Conservation (phyloP, 2,888 invertebrate genomes). For the Trichogramma dendrolimi region DNA sequence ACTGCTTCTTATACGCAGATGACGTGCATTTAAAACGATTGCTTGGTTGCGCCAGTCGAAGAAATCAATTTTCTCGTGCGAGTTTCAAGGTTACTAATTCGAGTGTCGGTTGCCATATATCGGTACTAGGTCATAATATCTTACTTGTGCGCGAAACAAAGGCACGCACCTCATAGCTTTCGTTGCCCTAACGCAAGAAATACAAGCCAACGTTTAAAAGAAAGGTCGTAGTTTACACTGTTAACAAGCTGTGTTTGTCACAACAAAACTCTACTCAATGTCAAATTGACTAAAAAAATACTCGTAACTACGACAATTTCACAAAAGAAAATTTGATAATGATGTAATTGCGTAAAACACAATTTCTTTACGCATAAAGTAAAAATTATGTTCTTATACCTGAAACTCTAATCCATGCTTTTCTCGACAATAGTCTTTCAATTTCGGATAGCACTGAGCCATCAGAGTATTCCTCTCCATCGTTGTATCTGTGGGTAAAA, state of each 20-base stretch:
- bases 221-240: too few species aligned
- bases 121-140: background rate
- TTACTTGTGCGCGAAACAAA: background rate
- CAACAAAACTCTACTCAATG: too few species aligned
- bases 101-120: slow-evolving; percentile 6
- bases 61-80: slow-evolving; percentile 28
- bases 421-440: slow-evolving; percentile 95
- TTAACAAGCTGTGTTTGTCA: too few species aligned
- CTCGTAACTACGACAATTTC: too few species aligned
- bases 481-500: slow-evolving; percentile 74
- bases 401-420: slow-evolving; percentile 98
- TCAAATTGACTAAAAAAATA: too few species aligned
- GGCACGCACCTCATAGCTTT: too few species aligned
- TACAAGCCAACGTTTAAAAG: too few species aligned
- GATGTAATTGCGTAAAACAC: background rate
- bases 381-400: slow-evolving; percentile 55
- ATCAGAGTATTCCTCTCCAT: slow-evolving; percentile 95
- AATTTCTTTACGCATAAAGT: background rate
- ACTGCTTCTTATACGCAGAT: too few species aligned
- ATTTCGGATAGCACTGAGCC: slow-evolving; percentile 95
- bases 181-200: too few species aligned
- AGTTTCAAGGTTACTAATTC: slow-evolving; percentile 24
- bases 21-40: too few species aligned
- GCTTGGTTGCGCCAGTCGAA: slow-evolving; percentile 15
- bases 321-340: too few species aligned